Base-by-base conservation (phyloP, 2,797 vertebrate genomes). In the Anguilla anguilla region DNA sequence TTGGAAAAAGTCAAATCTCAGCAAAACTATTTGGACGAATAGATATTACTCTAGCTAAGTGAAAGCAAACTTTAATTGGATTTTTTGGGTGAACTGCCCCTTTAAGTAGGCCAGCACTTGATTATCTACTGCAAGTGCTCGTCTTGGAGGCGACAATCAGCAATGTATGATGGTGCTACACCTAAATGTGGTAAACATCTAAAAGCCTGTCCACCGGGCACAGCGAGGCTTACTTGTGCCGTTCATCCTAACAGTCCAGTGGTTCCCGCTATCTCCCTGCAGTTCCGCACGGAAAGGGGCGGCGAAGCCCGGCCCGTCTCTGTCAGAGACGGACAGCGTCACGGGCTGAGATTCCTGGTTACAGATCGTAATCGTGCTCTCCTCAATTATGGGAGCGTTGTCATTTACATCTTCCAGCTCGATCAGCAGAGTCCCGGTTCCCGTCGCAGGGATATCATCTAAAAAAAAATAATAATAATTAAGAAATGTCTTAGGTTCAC, bases 401-500 rank as follows among this genome's bases (percentile, higher is more conserved):
- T 99, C 98, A 0, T 99, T 99, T 72, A 98, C 95, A 0, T 99
- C 97, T 22, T 91, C 64, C 15, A 99, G 93, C 0, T 92, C 19
- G 43, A 99, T 93, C 0, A 97, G 35, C 82, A 99, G 94, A 0
- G 97, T 98, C 17, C 98, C 98, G 0, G 97, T 98, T 89, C 98
- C 98, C 0, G 98, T 99, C 35, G 95, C 94, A 0, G 94, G 90
- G 15, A 95, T 89, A 0, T 55, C 89, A 83, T 96, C 98, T 99
- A 86, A 3, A 87, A 51, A 59, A 77, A 39, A 49, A n/a, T n/a
- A 28, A 51, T 1, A 35, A 35, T 1, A 35, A 35, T 35, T 35
- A 19, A 35, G 3, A 49, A 17, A 46, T 19, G 25, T 1, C 6
- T 59, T 51, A 39, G 35, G 17, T 82, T 82, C 15, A 15, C n/a